Base-by-base conservation (phyloP, 1,140 invertebrate genomes). In the Parapsyche elsis region DNA sequence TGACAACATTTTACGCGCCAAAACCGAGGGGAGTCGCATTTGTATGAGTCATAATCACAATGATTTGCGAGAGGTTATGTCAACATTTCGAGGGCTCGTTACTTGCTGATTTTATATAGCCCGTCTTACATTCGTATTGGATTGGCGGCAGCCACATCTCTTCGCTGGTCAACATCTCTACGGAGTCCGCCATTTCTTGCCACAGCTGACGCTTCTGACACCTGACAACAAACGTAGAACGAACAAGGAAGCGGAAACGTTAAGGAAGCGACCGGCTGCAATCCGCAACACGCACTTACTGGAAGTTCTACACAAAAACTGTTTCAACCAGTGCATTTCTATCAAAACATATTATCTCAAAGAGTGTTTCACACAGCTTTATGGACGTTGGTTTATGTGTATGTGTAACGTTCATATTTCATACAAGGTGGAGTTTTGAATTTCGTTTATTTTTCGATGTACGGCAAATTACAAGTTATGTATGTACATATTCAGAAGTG, bases 121-220 rank as follows among this genome's bases (percentile, higher is more conserved):
- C 2, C 30, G 7, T 38, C 75, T 77, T 26, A 92, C 92, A 93
- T 89, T 93, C 92, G 84, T 92, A 93, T 88, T 93, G 91, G 77
- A 85, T 81, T 5, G 86, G 85, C 2, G 90, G 87, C 61, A 92
- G 85, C 21, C 76, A 67, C 26, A 90, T 85, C 84, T 91, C 88
- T 75, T 89, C 88, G 23, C 86, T 81, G 70, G 19, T n/a, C 4
- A 79, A 21, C 9, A 57, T 75, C 46, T 80, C 81, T 19, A 74
- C 64, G 9, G 10, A 24, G 7, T 77, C 78, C 45, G 26, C 49
- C 78, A 80, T 80, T n/a, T 76, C 46, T 64, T 1, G 30, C 21
- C 0, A 67, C 64, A 26, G 24, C 64, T 67, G 64, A 67, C 64
- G 12, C 21, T 14, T 53, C 10, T 14, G 10, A 53, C 49, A 38